These are phyloP conservation scores for Clepsis dumicolana DNA, from an alignment of 2,888 invertebrate species.

Conservation along the genomic window DNA sequence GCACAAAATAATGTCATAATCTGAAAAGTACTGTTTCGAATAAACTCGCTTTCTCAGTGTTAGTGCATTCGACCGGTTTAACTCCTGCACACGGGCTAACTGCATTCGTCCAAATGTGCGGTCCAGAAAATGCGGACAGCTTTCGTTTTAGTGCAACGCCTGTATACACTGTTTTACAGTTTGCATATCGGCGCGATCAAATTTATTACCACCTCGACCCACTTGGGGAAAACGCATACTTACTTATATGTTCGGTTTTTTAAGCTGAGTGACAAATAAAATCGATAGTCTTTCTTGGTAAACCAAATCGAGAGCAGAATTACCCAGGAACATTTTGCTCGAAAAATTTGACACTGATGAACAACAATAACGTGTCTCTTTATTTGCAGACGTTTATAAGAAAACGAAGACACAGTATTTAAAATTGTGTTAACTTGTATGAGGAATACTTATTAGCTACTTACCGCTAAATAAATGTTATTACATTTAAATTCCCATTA, in stretches of 20 bases:
- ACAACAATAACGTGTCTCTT: too few species aligned
- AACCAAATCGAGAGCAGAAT: too few species aligned
- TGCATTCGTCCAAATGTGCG: conserved; percentile 22
- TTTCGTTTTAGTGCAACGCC: conserved; percentile 31
- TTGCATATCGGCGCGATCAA: conserved; percentile 30
- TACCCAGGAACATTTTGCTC: too few species aligned
- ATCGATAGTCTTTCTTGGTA: too few species aligned
- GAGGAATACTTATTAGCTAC: too few species aligned
- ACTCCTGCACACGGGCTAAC: conserved; percentile 32
- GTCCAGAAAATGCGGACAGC: conserved; percentile 37
- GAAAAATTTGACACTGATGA: too few species aligned
- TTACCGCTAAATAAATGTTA: too few species aligned
- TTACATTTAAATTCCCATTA: too few species aligned
- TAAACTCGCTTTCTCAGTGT: conserved; percentile 33
- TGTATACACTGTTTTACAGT: conserved; percentile 35
- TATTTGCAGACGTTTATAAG: too few species aligned
- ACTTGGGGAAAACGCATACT: conserved; percentile 10
- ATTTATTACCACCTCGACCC: conserved; percentile 13
- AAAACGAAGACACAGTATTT: too few species aligned
- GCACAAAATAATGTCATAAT: conserved; percentile 10
- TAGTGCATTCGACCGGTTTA: conserved; percentile 35
- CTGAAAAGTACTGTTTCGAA: conserved; percentile 16
- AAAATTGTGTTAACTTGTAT: too few species aligned
- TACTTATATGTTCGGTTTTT: too few species aligned
- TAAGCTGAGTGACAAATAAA: not conserved